Evolutionary conservation across 1,140 invertebrate genomes (phyloP).

Genomic region (Pinna nobilis): DNA sequence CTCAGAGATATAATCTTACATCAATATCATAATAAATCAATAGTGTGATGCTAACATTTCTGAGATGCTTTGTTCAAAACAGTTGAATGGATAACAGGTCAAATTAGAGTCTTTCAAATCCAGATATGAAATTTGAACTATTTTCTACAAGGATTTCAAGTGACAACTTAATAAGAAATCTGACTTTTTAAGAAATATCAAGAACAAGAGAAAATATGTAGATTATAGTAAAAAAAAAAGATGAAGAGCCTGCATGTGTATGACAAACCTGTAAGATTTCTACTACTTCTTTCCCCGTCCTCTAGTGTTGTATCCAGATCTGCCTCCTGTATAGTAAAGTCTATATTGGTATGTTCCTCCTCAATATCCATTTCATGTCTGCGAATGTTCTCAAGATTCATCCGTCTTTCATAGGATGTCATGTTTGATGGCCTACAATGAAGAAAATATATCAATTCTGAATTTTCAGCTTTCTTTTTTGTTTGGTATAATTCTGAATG

Average conservation of each 20-base stretch:
- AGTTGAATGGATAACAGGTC: no score
- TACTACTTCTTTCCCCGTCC: slow-evolving; percentile 57
- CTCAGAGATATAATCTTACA: no score
- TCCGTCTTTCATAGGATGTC: slow-evolving; percentile 57
- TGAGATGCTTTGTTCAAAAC: no score
- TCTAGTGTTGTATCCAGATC: slow-evolving; percentile 61
- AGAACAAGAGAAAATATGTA: no score
- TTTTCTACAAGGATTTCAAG: neutral
- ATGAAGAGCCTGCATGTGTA: neutral
- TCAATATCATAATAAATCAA: no score
- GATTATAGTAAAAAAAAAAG: no score
- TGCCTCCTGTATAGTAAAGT: slow-evolving; percentile 39
- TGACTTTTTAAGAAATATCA: no score
- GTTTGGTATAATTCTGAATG: no score
- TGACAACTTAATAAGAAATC: no score
- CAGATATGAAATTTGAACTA: neutral
- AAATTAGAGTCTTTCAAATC: no score
- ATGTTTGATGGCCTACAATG: slow-evolving; percentile 17
- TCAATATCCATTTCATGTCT: slow-evolving; percentile 66
- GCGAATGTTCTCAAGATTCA: slow-evolving; percentile 70
- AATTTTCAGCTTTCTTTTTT: no score
- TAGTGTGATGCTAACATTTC: no score
- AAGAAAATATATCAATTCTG: neutral
- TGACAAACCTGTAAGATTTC: slow-evolving; percentile 42
- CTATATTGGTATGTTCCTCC: slow-evolving; percentile 53